phyloP scores from a whole-genome alignment of 2,797 vertebrate genomes.

The Nyctalus aviator region DNA sequence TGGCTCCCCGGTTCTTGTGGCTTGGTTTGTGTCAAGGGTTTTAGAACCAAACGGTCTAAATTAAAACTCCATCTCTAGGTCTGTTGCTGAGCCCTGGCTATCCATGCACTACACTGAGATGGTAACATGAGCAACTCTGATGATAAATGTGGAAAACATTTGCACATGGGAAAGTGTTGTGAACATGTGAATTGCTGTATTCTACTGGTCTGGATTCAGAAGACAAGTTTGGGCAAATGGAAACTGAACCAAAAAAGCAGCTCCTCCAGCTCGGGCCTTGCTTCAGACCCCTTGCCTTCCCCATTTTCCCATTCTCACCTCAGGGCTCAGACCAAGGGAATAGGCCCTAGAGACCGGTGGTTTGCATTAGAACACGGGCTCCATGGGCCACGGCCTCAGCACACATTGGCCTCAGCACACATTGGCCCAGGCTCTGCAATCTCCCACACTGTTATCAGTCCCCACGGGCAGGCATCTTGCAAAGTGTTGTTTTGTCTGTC shows the following conservation, averaged over 20 bases:
- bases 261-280: neutral
- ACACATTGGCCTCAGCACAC: constrained; percentile 24
- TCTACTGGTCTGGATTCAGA: neutral
- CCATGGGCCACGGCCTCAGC: neutral
- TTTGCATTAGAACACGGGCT: constrained; percentile 69
- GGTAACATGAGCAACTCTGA: neutral
- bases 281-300: constrained; percentile 45
- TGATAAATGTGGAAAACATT: neutral
- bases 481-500: constrained; percentile 74
- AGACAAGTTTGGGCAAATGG: neutral
- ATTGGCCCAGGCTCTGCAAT: neutral
- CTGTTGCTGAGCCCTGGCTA: neutral
- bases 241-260: constrained; percentile 56
- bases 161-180: neutral
- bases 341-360: constrained; percentile 39
- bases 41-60: neutral
- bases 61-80: neutral
- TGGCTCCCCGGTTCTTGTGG: neutral
- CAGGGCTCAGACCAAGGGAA: constrained; percentile 43
- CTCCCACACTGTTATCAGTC: constrained; percentile 54
- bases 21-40: neutral
- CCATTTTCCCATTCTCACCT: constrained; percentile 71
- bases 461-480: constrained; percentile 41
- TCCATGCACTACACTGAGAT: neutral
- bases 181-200: neutral